Conservation (phyloP, 2,797 vertebrate species). For the Nyctalus aviator region DNA sequence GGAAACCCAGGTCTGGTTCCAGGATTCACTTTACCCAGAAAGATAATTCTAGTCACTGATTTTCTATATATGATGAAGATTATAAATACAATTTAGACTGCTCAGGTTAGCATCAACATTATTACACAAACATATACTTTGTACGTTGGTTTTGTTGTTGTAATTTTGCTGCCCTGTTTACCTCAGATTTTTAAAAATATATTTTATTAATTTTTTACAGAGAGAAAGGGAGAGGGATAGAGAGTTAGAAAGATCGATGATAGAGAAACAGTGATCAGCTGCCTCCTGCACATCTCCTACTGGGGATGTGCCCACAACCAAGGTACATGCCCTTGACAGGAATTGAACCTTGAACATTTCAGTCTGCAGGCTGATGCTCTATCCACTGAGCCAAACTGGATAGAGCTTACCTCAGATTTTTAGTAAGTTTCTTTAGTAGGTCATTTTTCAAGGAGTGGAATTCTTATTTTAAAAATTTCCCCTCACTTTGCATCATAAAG, state of each 20-base stretch:
- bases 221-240: no score
- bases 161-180: not conserved
- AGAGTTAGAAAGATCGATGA: no score
- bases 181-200: not conserved
- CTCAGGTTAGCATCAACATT: not conserved
- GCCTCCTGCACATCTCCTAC: no score
- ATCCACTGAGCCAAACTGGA: no score
- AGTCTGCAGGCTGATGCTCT: no score
- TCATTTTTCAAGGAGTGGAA: not conserved
- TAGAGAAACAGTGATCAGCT: no score
- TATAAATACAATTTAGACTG: not conserved
- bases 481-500: not conserved
- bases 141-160: not conserved
- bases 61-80: not conserved
- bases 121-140: not conserved
- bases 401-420: not conserved
- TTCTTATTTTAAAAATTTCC: slow-evolving; percentile 3
- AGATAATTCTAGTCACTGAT: not conserved
- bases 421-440: not conserved
- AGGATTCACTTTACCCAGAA: not conserved
- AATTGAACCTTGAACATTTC: no score
- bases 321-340: no score
- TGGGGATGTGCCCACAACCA: no score
- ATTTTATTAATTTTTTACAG: no score
- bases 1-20: not conserved